phyloP scores from a whole-genome alignment of 2,797 vertebrate species.

The Eptatretus atami region DNA sequence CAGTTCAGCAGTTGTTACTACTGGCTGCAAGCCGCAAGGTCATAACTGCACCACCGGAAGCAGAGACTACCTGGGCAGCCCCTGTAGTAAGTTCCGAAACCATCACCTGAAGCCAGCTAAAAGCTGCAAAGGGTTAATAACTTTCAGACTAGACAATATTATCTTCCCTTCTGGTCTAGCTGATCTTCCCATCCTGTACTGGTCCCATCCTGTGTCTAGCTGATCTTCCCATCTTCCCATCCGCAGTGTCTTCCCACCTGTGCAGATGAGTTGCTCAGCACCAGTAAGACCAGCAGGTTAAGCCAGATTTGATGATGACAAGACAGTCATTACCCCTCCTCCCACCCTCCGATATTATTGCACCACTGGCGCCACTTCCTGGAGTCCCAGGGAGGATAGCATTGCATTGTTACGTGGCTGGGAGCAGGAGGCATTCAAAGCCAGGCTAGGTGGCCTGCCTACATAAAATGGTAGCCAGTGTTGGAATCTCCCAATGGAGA shows the following conservation, averaged over 20 bases:
- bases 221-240: too few relatives aligned
- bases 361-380: background rate
- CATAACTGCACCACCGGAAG: constrained; percentile 22
- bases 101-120: background rate
- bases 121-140: background rate
- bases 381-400: background rate
- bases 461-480: constrained; percentile 18
- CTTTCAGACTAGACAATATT: background rate
- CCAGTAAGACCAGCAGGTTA: background rate
- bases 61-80: constrained; percentile 19
- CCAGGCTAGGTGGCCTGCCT: too few relatives aligned
- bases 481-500: constrained; percentile 24
- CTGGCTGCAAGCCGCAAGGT: constrained; percentile 16
- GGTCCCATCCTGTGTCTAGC: too few relatives aligned
- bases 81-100: constrained; percentile 33
- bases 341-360: too few relatives aligned
- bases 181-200: too few relatives aligned
- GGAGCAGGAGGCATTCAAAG: constrained; percentile 10
- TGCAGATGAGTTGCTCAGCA: background rate
- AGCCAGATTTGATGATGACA: too few relatives aligned
- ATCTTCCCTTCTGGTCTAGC: too few relatives aligned
- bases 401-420: constrained; percentile 11
- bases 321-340: too few relatives aligned
- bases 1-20: constrained; percentile 15
- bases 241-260: too few relatives aligned